Evolutionary conservation across 2,888 invertebrate genomes (phyloP).

Genomic region (Belgica antarctica): DNA sequence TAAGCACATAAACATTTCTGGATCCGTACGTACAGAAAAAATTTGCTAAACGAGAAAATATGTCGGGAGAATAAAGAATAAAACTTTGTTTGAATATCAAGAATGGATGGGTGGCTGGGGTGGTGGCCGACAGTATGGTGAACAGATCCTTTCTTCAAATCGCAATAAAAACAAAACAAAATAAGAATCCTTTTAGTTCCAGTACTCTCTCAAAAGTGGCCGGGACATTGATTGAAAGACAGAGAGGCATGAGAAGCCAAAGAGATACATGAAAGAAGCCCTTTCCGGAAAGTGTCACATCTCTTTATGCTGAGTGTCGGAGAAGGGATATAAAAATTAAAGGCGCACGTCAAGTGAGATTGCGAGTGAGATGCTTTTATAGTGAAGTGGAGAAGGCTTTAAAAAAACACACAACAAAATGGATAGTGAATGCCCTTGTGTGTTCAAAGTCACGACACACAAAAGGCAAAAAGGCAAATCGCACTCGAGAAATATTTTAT

Average conservation of each 20-base stretch:
- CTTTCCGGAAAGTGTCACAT: no score
- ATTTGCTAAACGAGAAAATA: conserved; percentile 11
- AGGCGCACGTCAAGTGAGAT: neutral
- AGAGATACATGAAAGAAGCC: no score
- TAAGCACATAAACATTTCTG: conserved; percentile 36
- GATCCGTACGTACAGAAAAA: conserved; percentile 7
- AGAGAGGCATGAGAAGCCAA: no score
- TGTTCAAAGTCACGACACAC: neutral
- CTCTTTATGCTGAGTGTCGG: no score
- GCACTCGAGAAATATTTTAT: conserved; percentile 31
- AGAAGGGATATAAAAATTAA: conserved; percentile 41
- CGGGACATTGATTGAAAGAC: no score
- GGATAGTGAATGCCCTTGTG: neutral
- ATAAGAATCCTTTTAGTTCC: conserved; percentile 42
- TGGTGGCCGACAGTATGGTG: neutral
- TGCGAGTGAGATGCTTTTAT: neutral
- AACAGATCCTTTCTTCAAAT: neutral
- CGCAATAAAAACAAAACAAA: conserved; percentile 37
- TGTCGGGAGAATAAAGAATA: neutral
- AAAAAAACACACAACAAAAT: no score
- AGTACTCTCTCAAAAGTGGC: no score
- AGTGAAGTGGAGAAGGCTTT: conserved; percentile 23
- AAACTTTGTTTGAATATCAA: neutral
- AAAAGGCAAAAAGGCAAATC: conserved; percentile 25
- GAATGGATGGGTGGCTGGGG: neutral